Conservation (phyloP, 2,113 vertebrate genomes). For the Prunella himalayana region DNA sequence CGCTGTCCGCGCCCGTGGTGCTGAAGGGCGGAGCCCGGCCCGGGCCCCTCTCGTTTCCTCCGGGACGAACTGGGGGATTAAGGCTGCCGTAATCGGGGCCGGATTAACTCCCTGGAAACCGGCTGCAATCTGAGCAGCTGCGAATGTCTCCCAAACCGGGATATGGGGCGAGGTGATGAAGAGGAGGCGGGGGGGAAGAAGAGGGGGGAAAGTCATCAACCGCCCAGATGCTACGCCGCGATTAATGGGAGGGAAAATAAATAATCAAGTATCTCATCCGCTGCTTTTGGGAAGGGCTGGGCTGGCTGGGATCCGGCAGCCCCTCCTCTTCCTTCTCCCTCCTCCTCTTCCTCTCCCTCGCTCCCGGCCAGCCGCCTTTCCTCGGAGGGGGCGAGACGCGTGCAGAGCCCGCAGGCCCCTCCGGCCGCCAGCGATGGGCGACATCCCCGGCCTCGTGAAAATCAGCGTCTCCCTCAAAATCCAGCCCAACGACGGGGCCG, state of each 20-base stretch:
- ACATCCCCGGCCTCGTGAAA: slow-evolving; percentile 84
- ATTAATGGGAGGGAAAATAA: background rate
- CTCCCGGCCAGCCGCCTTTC: background rate
- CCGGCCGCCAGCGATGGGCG: slow-evolving; percentile 75
- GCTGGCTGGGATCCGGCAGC: background rate
- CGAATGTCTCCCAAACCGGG: background rate
- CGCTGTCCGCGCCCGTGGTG: slow-evolving; percentile 32
- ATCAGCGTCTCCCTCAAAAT: slow-evolving; percentile 90
- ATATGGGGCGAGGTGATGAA: background rate
- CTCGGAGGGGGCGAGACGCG: background rate
- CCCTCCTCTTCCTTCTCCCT: slow-evolving; percentile 43
- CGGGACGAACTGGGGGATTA: background rate
- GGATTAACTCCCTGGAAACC: slow-evolving; percentile 45
- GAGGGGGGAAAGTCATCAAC: background rate
- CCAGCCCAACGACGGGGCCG: slow-evolving; percentile 89
- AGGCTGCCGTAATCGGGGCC: background rate
- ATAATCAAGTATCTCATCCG: background rate
- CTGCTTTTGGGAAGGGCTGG: slow-evolving; percentile 44
- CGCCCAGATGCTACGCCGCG: background rate
- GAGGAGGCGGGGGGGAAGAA: too few species aligned
- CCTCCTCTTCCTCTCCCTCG: slow-evolving; percentile 29
- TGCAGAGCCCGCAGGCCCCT: background rate
- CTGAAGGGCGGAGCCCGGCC: background rate
- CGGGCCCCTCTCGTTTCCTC: background rate
- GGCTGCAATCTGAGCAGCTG: background rate